Percentiles rank a stretch among this genome's conserved stretches.
Evolutionary conservation across 2,797 vertebrate genomes (phyloP).

Genomic region (Sciurus carolinensis): DNA sequence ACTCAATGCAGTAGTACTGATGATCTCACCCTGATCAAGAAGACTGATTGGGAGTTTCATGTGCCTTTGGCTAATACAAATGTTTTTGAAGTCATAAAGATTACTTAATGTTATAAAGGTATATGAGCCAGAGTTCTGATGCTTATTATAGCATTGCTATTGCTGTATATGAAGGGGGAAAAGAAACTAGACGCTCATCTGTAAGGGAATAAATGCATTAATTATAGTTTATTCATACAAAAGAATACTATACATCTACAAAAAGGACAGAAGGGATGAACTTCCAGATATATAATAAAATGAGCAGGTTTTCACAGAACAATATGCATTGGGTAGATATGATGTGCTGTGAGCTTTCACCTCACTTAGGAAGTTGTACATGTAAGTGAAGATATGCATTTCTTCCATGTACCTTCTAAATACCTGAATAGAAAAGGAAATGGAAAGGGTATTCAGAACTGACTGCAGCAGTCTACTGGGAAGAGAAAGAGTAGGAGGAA

Average conservation of each 20-base stretch:
- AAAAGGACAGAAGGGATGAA: neutral
- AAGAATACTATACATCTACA: neutral
- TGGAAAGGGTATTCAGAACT: neutral
- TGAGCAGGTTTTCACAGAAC: neutral
- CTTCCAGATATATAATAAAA: conserved; percentile 11
- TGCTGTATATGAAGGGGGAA: neutral
- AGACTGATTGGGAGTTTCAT: neutral
- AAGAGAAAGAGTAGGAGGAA: neutral
- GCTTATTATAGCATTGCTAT: neutral
- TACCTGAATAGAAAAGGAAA: neutral
- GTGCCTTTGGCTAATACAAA: conserved; percentile 57
- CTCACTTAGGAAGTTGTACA: neutral
- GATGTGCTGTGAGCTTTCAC: neutral
- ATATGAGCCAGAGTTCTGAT: neutral
- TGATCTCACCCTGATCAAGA: conserved; percentile 41
- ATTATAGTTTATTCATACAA: neutral
- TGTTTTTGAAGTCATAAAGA: neutral
- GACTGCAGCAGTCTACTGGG: neutral
- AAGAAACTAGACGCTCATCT: neutral
- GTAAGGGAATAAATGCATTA: neutral
- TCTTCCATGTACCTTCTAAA: neutral
- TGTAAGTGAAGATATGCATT: neutral
- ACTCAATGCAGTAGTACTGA: neutral
- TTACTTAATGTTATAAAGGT: conserved; percentile 18
- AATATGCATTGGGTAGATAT: neutral